Evolutionary conservation across 2,888 invertebrate genomes (phyloP).

Genomic region (Chironomus tentans): DNA sequence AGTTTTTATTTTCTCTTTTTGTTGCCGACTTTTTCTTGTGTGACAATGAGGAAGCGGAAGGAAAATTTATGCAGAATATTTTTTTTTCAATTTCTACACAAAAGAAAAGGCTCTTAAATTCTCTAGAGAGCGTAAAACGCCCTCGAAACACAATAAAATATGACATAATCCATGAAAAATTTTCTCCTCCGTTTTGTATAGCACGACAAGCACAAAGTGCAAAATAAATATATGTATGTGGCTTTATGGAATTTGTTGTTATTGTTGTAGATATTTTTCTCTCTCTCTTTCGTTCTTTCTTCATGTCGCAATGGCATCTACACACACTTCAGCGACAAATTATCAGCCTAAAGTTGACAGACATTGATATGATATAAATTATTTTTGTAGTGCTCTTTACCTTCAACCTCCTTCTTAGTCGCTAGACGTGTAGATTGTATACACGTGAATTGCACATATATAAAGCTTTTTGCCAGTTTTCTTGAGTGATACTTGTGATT

Average conservation of each 20-base stretch:
- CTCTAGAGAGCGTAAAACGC: neutral
- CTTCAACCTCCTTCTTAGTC: neutral
- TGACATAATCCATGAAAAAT: neutral
- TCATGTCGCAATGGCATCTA: neutral
- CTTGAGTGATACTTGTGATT: too few species aligned
- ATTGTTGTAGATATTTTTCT: too few species aligned
- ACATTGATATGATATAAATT: constrained; percentile 27
- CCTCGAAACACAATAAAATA: constrained; percentile 3
- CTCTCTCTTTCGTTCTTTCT: neutral
- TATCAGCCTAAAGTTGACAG: constrained; percentile 23
- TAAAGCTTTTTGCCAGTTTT: too few species aligned
- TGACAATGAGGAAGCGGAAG: neutral
- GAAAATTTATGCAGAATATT: neutral
- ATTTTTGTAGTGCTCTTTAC: constrained; percentile 19
- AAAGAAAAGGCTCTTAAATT: neutral
- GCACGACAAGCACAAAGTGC: neutral
- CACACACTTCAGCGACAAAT: constrained; percentile 24
- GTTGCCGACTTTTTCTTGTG: neutral
- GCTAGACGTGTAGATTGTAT: too few species aligned
- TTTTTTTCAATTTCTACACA: neutral
- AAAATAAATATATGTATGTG: constrained; percentile 8
- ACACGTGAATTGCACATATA: too few species aligned
- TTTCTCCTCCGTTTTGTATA: neutral
- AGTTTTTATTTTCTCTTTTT: too few species aligned
- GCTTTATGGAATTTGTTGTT: neutral